Base-by-base conservation (phyloP, 2,888 invertebrate species). In the Coenonympha arcania region DNA sequence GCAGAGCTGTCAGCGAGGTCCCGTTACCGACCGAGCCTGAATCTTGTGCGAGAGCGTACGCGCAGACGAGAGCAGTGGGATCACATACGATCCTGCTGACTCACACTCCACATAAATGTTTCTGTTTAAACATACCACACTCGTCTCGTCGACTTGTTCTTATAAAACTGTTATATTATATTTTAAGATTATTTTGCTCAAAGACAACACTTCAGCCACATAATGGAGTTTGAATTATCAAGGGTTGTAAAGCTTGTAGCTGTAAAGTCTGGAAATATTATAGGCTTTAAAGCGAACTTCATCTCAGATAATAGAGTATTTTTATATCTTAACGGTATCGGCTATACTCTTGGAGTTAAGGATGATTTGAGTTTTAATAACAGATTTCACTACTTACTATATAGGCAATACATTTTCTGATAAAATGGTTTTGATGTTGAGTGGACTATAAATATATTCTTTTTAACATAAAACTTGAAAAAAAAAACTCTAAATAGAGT, bases 11-110 rank as follows among this genome's bases (percentile, higher is more conserved):
- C 76, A 64, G 69, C 73, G 69, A 62, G 61, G 65, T 84, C 76
- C 84, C 84, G 85, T 84, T 85, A 85, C 64, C 63, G 69, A 66
- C 67, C 71, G 72, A 70, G 76, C 68, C 74, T 76, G 79, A 79
- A 79, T 79, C 74, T 51, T 30, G 41, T 31, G 36, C 6, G 8
- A 33, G 31, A 33, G 28, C 28, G 43, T 31, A 20, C 46, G 43
- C 37, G 50, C 45, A 50, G 22, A 46, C 31, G 26, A 48, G 43
- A 41, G 50, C 45, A 50, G 22, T 37, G 18, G 15, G 42, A 47
- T 42, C 40, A 41, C 22, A 34, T 44, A 18, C 30, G 24, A 39
- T 6, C 24, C 22, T 22, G 15, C 15, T 11, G 15, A 3, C 6
- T 20, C 13, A 39, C 15, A 24, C 8, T n/a, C 11, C 13, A 30